Conservation (phyloP, 2,797 vertebrate genomes). For the Coreius guichenoti region DNA sequence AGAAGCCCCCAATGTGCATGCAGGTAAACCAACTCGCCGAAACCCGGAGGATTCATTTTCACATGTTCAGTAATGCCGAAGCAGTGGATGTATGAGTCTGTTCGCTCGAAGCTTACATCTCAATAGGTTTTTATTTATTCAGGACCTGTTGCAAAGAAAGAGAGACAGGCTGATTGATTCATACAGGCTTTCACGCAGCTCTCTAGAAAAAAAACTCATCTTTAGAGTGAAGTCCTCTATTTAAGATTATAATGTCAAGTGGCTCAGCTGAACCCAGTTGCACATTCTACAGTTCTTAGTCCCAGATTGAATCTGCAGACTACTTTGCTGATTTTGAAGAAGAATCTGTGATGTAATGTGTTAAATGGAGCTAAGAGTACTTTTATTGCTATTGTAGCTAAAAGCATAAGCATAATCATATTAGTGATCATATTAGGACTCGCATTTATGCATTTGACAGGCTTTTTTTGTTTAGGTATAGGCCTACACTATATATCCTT, state of each 20-base stretch:
- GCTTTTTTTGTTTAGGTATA: not conserved
- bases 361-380: not conserved
- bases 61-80: not conserved
- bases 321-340: not conserved
- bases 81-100: not conserved
- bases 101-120: not conserved
- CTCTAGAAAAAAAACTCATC: not conserved
- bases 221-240: constrained; percentile 4
- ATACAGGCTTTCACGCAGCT: constrained; percentile 46
- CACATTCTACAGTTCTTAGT: constrained; percentile 20
- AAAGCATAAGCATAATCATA: no score
- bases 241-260: constrained; percentile 23
- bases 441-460: not conserved
- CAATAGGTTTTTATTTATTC: constrained; percentile 15
- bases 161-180: not conserved
- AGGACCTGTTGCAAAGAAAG: not conserved
- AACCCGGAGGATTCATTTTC: not conserved
- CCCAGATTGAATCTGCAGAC: not conserved
- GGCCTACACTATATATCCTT: not conserved
- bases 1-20: not conserved
- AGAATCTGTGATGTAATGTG: not conserved
- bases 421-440: not conserved
- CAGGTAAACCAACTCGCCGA: not conserved
- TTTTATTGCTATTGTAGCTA: not conserved
- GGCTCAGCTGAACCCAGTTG: not conserved